phyloP scores from a whole-genome alignment of 2,888 invertebrate genomes.

The Aromia moschata region DNA sequence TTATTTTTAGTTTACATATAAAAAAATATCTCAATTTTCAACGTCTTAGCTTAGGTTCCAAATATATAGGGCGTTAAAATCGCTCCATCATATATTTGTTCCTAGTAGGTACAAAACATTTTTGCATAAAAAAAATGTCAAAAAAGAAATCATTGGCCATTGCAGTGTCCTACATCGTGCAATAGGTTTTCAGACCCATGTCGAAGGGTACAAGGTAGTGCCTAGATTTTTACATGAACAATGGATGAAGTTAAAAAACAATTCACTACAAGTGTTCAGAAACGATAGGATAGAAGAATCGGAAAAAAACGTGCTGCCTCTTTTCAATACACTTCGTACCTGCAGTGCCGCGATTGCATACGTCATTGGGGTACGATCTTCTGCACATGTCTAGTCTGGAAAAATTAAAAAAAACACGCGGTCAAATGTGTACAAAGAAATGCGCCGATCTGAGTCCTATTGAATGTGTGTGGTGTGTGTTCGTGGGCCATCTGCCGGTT shows the following conservation, averaged over 20 bases:
- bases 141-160: conserved; percentile 8
- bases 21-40: no score
- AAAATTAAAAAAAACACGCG: conserved; percentile 60
- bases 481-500: conserved; percentile 13
- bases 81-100: neutral
- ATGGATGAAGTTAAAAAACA: conserved; percentile 28
- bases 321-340: conserved; percentile 70
- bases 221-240: conserved; percentile 20
- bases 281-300: conserved; percentile 29
- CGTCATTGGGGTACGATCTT: conserved; percentile 91
- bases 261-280: conserved; percentile 30
- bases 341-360: conserved; percentile 98
- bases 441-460: conserved; percentile 2
- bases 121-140: no score
- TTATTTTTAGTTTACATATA: no score
- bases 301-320: conserved; percentile 34
- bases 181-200: neutral
- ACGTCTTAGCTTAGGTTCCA: no score
- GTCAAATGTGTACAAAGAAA: conserved; percentile 42
- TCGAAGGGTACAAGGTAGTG: conserved; percentile 12
- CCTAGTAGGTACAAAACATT: no score
- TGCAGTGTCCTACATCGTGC: neutral
- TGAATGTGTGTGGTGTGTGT: conserved; percentile 17
- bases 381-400: conserved; percentile 99
- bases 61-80: no score